phyloP scores from a whole-genome alignment of 2,113 vertebrate genomes.

The Amphiprion ocellaris region DNA sequence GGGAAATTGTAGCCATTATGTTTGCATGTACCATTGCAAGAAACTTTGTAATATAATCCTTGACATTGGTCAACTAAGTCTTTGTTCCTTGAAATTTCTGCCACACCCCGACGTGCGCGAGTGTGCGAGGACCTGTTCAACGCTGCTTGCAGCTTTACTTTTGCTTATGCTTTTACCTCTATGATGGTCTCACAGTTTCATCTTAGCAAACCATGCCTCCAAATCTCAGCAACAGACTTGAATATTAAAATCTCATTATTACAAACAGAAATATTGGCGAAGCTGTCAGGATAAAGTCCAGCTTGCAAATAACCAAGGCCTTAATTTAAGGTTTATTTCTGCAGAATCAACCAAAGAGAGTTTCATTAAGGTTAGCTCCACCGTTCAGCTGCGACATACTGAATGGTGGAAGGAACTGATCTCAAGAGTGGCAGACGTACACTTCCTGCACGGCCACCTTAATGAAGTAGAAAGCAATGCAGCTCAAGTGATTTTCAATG shows the following conservation, averaged over 20 bases:
- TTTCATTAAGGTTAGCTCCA: not conserved
- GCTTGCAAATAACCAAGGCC: not conserved
- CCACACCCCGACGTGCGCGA: too few relatives aligned
- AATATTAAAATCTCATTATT: not conserved
- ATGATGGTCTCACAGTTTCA: not conserved
- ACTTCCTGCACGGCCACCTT: not conserved
- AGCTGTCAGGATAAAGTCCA: not conserved
- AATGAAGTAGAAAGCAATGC: constrained; percentile 1
- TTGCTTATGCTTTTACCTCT: too few relatives aligned
- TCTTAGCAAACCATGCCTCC: not conserved
- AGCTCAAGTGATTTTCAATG: not conserved
- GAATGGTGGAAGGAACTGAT: not conserved
- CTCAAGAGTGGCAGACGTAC: not conserved
- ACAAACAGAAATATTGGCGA: not conserved
- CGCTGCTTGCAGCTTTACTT: too few relatives aligned
- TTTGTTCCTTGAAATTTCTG: too few relatives aligned
- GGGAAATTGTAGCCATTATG: too few relatives aligned
- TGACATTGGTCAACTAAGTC: too few relatives aligned
- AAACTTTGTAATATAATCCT: too few relatives aligned
- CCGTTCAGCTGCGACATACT: not conserved
- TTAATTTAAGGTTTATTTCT: not conserved
- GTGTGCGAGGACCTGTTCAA: too few relatives aligned
- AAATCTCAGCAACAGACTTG: not conserved
- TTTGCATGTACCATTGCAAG: too few relatives aligned
- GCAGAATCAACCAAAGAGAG: not conserved